These are phyloP conservation scores for Leucophenga varia DNA, from an alignment of 1,140 invertebrate genomes.

Conservation along the genomic window DNA sequence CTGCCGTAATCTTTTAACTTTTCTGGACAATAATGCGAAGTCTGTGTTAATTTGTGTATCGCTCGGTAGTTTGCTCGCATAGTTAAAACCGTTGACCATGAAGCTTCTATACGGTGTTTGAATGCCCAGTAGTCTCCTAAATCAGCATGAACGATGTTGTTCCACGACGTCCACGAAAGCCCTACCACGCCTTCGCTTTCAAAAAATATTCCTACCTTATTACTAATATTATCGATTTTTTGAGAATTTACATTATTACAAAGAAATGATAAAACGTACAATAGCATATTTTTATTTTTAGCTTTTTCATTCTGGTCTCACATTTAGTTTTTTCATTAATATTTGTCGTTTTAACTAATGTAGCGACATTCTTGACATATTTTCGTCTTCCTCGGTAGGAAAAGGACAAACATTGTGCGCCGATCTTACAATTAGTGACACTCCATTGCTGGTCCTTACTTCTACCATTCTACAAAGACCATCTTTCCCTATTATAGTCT, in stretches of 20 bases:
- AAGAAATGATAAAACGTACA: not conserved
- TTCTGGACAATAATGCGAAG: too few species aligned
- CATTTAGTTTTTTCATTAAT: not conserved
- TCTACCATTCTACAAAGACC: too few species aligned
- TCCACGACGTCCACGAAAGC: not conserved
- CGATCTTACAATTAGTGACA: too few species aligned
- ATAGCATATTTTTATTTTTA: not conserved
- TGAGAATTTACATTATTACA: not conserved
- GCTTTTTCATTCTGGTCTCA: not conserved
- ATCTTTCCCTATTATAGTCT: too few species aligned
- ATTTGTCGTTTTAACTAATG: not conserved
- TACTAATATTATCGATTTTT: not conserved
- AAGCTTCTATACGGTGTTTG: too few species aligned
- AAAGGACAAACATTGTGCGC: conserved; percentile 17
- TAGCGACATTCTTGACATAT: too few species aligned
- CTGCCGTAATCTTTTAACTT: not conserved
- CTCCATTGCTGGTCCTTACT: too few species aligned
- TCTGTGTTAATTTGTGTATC: too few species aligned
- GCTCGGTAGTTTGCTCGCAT: too few species aligned
- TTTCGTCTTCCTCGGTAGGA: conserved; percentile 7
- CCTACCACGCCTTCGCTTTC: not conserved
- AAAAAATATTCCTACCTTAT: conserved; percentile 3
- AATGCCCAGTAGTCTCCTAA: not conserved
- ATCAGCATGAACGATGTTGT: not conserved
- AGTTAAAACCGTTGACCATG: too few species aligned